Conservation (phyloP, 2,113 vertebrate genomes). For the Aramus guarauna region DNA sequence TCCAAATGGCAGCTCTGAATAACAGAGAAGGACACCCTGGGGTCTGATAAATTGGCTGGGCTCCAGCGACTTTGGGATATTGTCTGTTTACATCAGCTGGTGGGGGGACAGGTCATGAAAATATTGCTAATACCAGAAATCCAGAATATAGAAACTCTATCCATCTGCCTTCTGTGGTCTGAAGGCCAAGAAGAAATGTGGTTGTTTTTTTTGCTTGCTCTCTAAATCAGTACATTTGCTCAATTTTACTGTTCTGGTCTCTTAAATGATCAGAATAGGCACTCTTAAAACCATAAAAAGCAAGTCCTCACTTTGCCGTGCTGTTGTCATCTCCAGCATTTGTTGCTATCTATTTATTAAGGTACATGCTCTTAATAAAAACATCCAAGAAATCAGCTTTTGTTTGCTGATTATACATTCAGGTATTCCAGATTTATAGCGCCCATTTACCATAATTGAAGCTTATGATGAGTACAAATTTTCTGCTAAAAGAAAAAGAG, state of each 20-base stretch:
- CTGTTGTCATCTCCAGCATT: conserved; percentile 55
- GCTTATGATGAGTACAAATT: conserved; percentile 57
- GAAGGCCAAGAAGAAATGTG: not conserved
- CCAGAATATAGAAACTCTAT: not conserved
- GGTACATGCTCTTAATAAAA: conserved; percentile 51
- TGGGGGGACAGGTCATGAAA: not conserved
- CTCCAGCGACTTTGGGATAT: not conserved
- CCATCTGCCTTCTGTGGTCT: not conserved
- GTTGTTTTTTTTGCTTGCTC: not conserved
- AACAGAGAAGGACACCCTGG: not conserved
- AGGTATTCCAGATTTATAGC: conserved; percentile 36
- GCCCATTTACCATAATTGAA: conserved; percentile 59
- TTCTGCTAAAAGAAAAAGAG: conserved; percentile 37
- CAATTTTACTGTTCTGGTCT: conserved; percentile 27
- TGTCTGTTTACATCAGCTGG: not conserved
- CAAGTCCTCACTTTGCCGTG: conserved; percentile 3
- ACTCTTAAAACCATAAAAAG: conserved; percentile 46
- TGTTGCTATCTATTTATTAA: conserved; percentile 58
- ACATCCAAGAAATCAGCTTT: conserved; percentile 46
- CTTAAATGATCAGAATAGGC: conserved; percentile 49
- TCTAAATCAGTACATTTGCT: not conserved
- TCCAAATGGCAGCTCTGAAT: not conserved
- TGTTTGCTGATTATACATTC: conserved; percentile 45
- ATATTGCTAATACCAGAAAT: not conserved
- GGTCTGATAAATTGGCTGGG: not conserved